phyloP scores from a whole-genome alignment of 23 tunicate species.

The Ciona savignyi region DNA sequence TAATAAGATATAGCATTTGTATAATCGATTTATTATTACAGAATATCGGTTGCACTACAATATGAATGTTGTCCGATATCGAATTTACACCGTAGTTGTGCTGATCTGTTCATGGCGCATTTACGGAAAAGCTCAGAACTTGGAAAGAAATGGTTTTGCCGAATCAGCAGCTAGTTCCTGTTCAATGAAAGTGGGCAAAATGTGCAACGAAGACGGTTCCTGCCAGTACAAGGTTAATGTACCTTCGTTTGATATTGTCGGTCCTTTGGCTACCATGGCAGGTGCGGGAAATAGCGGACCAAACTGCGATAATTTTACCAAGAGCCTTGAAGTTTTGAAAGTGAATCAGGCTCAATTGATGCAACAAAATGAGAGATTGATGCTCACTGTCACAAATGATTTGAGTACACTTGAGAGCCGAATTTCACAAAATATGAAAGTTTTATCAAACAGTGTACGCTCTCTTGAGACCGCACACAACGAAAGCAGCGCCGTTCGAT shows the following conservation, averaged over 20 bases:
- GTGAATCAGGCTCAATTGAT: background rate
- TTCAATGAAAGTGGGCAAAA: background rate
- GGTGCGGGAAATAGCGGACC: background rate
- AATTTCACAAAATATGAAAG: background rate
- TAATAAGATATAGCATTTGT: too few relatives aligned
- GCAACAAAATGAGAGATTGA: background rate
- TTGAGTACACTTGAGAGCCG: background rate
- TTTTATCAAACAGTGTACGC: background rate
- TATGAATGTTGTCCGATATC: too few relatives aligned
- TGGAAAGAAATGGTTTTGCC: background rate
- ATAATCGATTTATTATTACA: too few relatives aligned
- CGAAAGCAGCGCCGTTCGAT: too few relatives aligned
- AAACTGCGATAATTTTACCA: background rate
- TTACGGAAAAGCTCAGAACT: too few relatives aligned
- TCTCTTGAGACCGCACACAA: background rate
- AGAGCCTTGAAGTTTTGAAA: background rate
- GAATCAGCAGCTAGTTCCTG: background rate
- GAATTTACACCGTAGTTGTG: too few relatives aligned
- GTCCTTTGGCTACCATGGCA: background rate
- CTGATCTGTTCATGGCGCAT: too few relatives aligned
- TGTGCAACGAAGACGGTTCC: background rate
- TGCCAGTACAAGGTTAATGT: background rate
- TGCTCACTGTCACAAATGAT: background rate
- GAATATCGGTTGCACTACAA: too few relatives aligned
- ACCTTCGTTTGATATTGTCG: background rate